These are phyloP conservation scores for Python bivittatus DNA, from an alignment of 2,113 vertebrate genomes.

Conservation along the genomic window DNA sequence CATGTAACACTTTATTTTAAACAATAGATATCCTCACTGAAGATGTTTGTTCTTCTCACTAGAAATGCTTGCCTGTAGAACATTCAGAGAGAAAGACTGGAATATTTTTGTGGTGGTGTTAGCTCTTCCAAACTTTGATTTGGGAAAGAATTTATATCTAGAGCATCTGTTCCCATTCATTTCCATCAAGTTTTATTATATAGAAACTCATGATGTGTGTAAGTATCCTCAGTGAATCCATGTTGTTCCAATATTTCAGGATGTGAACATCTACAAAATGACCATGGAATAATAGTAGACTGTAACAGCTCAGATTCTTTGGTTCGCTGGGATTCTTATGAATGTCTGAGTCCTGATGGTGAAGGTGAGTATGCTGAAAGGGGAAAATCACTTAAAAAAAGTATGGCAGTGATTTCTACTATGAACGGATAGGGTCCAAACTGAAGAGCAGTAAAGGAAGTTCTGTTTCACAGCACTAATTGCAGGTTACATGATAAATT, in stretches of 20 bases:
- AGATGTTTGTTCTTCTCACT: not conserved
- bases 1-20: not conserved
- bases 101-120: not conserved
- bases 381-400: not conserved
- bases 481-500: not conserved
- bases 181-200: not conserved
- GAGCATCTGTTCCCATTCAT: not conserved
- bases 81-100: not conserved
- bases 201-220: not conserved
- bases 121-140: not conserved
- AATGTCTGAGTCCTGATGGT: constrained; percentile 81
- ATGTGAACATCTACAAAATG: constrained; percentile 82
- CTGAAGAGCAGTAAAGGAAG: not conserved
- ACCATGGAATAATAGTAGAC: constrained; percentile 82
- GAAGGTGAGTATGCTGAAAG: constrained; percentile 77
- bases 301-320: constrained; percentile 86
- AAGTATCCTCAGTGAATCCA: not conserved
- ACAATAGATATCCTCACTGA: not conserved
- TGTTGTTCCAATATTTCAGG: constrained; percentile 66
- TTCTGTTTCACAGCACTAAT: not conserved
- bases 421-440: not conserved
- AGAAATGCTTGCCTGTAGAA: not conserved
- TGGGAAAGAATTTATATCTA: not conserved
- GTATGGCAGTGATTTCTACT: not conserved
- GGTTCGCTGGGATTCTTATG: constrained; percentile 91